Evolutionary conservation across 2,113 vertebrate species (phyloP).

Genomic region (Balaeniceps rex): DNA sequence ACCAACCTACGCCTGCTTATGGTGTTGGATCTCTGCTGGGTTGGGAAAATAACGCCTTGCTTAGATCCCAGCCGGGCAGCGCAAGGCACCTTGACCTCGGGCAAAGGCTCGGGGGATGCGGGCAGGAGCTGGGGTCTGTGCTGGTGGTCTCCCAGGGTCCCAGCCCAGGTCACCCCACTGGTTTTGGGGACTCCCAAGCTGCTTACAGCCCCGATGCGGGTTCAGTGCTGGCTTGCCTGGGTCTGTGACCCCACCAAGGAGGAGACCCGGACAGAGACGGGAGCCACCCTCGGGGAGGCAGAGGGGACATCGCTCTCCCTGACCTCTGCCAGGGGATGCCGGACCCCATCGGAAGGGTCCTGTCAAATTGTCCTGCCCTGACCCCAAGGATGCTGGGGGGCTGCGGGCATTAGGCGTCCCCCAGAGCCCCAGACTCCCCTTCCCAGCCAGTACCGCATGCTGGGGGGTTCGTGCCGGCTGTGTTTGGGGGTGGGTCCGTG

Average conservation of each 20-base stretch:
- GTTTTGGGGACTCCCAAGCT: neutral
- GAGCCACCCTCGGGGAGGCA: neutral
- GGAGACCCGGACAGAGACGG: fast-evolving
- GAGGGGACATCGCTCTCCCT: neutral
- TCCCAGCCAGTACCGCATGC: neutral
- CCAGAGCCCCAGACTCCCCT: too few species aligned
- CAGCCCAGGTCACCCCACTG: neutral
- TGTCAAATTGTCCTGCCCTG: neutral
- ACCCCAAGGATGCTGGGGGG: neutral
- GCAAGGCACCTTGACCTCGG: neutral
- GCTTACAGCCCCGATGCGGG: fast-evolving
- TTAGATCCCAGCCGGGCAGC: neutral
- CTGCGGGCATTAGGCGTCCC: fast-evolving
- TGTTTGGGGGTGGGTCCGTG: neutral
- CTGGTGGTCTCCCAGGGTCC: neutral
- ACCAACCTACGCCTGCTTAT: neutral
- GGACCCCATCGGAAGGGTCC: fast-evolving
- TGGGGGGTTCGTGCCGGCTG: neutral
- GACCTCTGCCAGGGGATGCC: neutral
- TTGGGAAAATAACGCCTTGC: neutral
- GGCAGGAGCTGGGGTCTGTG: neutral
- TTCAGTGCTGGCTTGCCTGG: neutral
- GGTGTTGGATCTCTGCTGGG: neutral
- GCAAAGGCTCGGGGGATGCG: neutral
- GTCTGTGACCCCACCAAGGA: neutral